Base-by-base conservation (phyloP, 2,888 invertebrate genomes). In the Macrosoma leucophasiata region DNA sequence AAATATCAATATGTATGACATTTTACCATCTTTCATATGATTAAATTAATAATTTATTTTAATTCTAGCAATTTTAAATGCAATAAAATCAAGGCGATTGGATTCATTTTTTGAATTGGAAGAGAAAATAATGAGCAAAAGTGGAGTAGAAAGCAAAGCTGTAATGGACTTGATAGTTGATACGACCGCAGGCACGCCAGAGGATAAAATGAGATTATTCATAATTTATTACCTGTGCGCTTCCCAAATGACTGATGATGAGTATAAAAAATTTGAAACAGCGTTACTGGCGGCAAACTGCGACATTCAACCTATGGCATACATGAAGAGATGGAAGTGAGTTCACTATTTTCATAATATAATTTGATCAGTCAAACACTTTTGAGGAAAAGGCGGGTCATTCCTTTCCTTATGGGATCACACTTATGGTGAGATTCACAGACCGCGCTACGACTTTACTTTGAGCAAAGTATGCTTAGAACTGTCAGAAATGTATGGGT, bases 81-180 rank as follows among this genome's bases (percentile, higher is more conserved):
- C 86, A 29, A 95, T 96, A 25, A 96, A 97, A 84, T 89, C 91
- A 1, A 87, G 98, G 31, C 91, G 98, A 48, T 77, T 99, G 29
- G 99, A 99, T 68, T 94, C 96, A 1, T 96, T 95, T 63, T 99
- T 99, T 65, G 99, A 99, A 76, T 85, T 96, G 39, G 99, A 99
- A 84, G 98, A 99, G 67, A 98, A 98, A 74, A 91, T 99, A 26
- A 95, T 98, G 94, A 94, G 93, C 29, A 94, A 92, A 77, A 89
- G 90, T 49, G 89, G 90, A 3, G 69, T 84, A 1, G 85, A 85
- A 44, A 96, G 94, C 62, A 92, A 94, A 67, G 90, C 93, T 13
- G 84, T 97, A n/a, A 74, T 95, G 62, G 97, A 98, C 51, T 87
- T 97, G 20, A 87, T 98, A 36, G 86, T 90, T 8, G 97, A 98